Base-by-base conservation (phyloP, 2,797 vertebrate genomes). In the Takifugu ocellatus region DNA sequence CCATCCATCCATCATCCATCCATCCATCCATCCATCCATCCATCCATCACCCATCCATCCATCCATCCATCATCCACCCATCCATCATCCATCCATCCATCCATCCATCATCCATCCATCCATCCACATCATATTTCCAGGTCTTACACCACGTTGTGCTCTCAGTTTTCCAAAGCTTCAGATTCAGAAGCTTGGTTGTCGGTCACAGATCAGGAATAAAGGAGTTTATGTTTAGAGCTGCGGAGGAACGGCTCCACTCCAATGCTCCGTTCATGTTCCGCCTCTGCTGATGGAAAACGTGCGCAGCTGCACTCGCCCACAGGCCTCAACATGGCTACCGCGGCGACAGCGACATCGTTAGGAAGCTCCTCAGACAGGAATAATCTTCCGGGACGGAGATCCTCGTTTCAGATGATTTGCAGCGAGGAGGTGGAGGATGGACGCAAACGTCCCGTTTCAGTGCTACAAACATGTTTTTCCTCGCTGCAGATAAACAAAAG, bases 311-410 rank as follows among this genome's bases (percentile, higher is more conserved):
- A 51, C 51, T 59, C 43, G 51, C 14, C 54, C 66, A 55, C 65
- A 55, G 61, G 70, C 70, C 61, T 70, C 70, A 77, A 61, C 66
- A 70, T 59, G 67, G 73, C 63, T 66, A 75, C 44, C 72, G 77
- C 64, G 67, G 63, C 68, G 64, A 59, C 64, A 12, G 59, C 71
- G 71, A 68, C 79, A 59, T 81, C 75, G 75, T 67, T 71, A 74
- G 67, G 72, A 61, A 68, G 63, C 27, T 46, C 61, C 31, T 53
- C 48, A 5, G 51, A 2, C 44, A 45, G 24, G 49, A 72, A 68
- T 61, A 55, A 6, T 25, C 50, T 54, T 50, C 25, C 33, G 51
- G 0, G 42, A 56, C 33, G 0, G 11, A 59, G 25, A 7, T 3
- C 52, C 51, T 59, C 36, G 56, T 59, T 72, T 25, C 51, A 45